Base-by-base conservation (phyloP, 30 jellyfish, hydroid and myxozoan genomes). In the Turritopsis dohrnii region DNA sequence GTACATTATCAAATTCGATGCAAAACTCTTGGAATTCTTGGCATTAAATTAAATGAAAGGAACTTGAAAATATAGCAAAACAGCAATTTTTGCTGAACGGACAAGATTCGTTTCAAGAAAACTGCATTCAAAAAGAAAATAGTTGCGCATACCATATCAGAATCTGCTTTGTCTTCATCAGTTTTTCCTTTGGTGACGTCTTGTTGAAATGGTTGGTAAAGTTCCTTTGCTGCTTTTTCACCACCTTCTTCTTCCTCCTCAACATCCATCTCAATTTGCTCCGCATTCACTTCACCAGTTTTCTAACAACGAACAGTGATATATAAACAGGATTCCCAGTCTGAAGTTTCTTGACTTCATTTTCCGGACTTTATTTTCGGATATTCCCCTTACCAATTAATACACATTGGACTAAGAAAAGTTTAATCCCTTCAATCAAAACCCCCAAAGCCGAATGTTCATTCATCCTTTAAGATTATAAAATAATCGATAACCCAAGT, bases 241-340 rank as follows among this genome's bases (percentile, higher is more conserved):
- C 88, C 98, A 27, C 81, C 93, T 26, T 87, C 95, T 7, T 87
- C 95, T 28, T 88, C 96, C 27, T 89, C 98, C 71, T 92, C 98
- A 28, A 92, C 98, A 54, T 92, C 98, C 98, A 92, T 92, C 52
- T 87, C 98, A 89, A 90, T 86, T 53, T 90, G 94, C 76, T 90
- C 97, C 16, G 96, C 98, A 74, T 92, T 91, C 52, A 91, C 92
- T 74, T 92, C 98, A 18, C 96, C 98, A 71, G 96, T 27, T 74
- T 74, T 74, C 66, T 30, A 74, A n/a, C 21, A 72, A 21, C 0
- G 24, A 21, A 21, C 28, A 72, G 24, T 25, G 19, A 21, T 60
- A 23, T 23, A 60, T 60, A 60, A 60, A 23, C 19, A 60, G 73
- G 22, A 60, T 60, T 60, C 21, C 73, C n/a, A n/a, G n/a, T n/a